Base-by-base conservation (phyloP, 2,888 invertebrate species). In the Phaedon cochleariae region DNA sequence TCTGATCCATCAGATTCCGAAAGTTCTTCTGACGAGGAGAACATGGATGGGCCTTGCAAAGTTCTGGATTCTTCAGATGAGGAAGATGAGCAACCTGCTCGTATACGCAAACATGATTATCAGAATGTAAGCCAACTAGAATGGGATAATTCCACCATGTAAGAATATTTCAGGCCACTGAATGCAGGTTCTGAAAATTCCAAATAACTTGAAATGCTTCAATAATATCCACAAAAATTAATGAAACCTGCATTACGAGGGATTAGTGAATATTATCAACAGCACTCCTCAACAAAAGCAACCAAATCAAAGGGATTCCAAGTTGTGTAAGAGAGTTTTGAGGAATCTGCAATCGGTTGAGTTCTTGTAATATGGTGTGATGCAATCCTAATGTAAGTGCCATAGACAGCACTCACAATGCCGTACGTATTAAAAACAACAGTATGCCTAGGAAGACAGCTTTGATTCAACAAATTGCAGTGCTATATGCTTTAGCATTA, bases 111-210 rank as follows among this genome's bases (percentile, higher is more conserved):
- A 71, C 82, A 82, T 71, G 83, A 90, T 81, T 91, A 91, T 83
- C 88, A 90, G 79, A 90, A 91, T 85, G 90, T 91, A 80, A 91
- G 89, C 83, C 91, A 91, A 84, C 84, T 91, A 72, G 91, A 91
- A 84, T 91, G 91, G 91, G 91, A 91, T 84, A 90, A 91, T 86
- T 90, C 90, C 84, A 91, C 90, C 77, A 91, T 91, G 90, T 91
- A 90, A 68, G 59, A 60, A 46, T 49, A 48, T 34, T 31, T 20
- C 22, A 31, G 45, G 18, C 45, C 15, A 46, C 45, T 20, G 26
- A 57, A 41, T 57, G 57, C 57, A 57, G 57, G 37, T 45, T 29
- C 12, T 18, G 26, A 45, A 5, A 15, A 57, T 6, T 6, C 9
- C 12, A 49, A 9, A n/a, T n/a, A n/a, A n/a, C n/a, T n/a, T n/a